Evolutionary conservation across 2,888 invertebrate genomes (phyloP).

Genomic region (Lasius platythorax): DNA sequence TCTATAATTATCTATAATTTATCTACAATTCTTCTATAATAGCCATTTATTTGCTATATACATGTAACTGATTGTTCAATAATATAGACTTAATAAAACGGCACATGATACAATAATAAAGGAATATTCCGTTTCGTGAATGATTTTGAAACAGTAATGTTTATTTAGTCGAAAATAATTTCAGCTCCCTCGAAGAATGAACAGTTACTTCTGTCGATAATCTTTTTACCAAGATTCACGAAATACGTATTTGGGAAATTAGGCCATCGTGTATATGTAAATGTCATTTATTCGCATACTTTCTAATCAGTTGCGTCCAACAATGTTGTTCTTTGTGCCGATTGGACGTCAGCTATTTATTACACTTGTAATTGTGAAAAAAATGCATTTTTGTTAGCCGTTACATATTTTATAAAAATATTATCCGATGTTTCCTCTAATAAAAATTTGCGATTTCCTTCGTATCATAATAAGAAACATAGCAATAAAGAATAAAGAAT

Average conservation of each 20-base stretch:
- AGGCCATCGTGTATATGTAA: slow-evolving; percentile 74
- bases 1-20: neutral
- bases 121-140: neutral
- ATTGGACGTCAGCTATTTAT: neutral
- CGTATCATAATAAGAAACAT: neutral
- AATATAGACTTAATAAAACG: neutral
- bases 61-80: neutral
- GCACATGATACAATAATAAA: neutral
- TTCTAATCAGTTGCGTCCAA: slow-evolving; percentile 71
- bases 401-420: neutral
- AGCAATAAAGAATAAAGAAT: neutral
- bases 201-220: slow-evolving; percentile 17
- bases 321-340: neutral
- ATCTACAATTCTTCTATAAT: neutral
- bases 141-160: slow-evolving; percentile 17
- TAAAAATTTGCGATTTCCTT: neutral
- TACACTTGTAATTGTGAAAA: neutral
- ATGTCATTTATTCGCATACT: slow-evolving; percentile 74
- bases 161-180: neutral
- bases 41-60: neutral
- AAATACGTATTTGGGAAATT: slow-evolving; percentile 73
- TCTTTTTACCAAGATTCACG: slow-evolving; percentile 52
- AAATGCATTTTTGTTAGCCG: neutral
- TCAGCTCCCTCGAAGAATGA: slow-evolving; percentile 16
- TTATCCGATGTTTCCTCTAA: neutral